Percentiles rank a stretch among this genome's conserved stretches.
These are phyloP conservation scores for Amphiprion ocellaris DNA, from an alignment of 2,113 vertebrate genomes.

Conservation along the genomic window DNA sequence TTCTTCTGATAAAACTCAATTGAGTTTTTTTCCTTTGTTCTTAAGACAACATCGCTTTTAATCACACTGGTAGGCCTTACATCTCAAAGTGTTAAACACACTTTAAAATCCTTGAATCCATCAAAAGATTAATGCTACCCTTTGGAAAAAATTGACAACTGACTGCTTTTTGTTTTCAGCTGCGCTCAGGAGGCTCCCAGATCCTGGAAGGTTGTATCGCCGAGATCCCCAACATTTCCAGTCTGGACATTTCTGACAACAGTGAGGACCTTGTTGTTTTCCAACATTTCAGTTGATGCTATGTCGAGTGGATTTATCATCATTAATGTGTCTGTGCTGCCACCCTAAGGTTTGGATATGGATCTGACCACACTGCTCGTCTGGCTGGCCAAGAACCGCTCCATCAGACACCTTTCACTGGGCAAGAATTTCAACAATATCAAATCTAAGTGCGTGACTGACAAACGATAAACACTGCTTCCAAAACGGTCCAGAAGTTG, in stretches of 20 bases:
- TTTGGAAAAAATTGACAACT: no score
- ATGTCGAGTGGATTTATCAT: accelerated
- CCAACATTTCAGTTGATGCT: accelerated
- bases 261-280: constrained; percentile 78
- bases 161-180: constrained; percentile 76
- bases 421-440: constrained; percentile 99
- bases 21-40: no score
- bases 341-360: constrained; percentile 89
- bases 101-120: no score
- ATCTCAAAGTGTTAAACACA: no score
- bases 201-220: constrained; percentile 97
- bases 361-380: constrained; percentile 95
- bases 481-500: not conserved
- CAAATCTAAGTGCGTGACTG: constrained; percentile 92
- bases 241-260: constrained; percentile 98
- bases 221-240: constrained; percentile 96
- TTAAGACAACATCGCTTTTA: no score
- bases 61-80: no score
- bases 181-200: constrained; percentile 95
- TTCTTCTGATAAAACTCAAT: no score
- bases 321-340: not conserved
- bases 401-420: constrained; percentile 93
- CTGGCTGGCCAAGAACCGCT: constrained; percentile 97
- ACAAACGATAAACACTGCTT: not conserved
- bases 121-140: no score